Evolutionary conservation across 2,888 invertebrate genomes (phyloP).

Genomic region (Stenurella melanura): DNA sequence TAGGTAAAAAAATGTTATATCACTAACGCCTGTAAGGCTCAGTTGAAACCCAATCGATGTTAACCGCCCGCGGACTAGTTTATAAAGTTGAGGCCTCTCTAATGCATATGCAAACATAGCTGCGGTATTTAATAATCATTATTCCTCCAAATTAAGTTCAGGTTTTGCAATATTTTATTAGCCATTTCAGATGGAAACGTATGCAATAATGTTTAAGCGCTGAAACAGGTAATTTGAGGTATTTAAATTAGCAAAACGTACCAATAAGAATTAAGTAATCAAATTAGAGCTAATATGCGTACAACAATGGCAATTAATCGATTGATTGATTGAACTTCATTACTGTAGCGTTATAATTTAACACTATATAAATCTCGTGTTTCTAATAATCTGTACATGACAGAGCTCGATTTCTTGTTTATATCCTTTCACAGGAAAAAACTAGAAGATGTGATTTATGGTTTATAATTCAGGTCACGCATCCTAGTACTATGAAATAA

Average conservation of each 20-base stretch:
- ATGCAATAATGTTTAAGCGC: neutral
- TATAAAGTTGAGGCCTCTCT: neutral
- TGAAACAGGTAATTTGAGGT: conserved; percentile 2
- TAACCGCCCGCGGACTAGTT: no score
- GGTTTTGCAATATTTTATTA: neutral
- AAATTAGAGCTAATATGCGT: conserved; percentile 31
- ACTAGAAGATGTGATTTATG: conserved; percentile 1
- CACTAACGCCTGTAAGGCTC: no score
- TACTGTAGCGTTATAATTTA: conserved; percentile 23
- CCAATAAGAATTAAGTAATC: conserved; percentile 10
- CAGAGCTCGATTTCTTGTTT: conserved; percentile 8
- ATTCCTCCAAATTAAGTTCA: neutral
- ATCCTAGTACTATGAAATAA: neutral
- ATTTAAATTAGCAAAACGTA: conserved; percentile 11
- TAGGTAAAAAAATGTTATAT: no score
- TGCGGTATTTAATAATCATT: neutral
- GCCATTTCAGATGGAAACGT: neutral
- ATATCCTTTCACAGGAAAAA: neutral
- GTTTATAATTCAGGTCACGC: conserved; percentile 4
- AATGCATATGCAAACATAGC: conserved; percentile 6
- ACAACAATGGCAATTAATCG: conserved; percentile 33
- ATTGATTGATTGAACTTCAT: conserved; percentile 24
- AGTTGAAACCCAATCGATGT: no score
- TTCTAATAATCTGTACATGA: conserved; percentile 29
- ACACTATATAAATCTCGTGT: conserved; percentile 24